Conservation (phyloP, 2,113 vertebrate species). For the Ochotona princeps region DNA sequence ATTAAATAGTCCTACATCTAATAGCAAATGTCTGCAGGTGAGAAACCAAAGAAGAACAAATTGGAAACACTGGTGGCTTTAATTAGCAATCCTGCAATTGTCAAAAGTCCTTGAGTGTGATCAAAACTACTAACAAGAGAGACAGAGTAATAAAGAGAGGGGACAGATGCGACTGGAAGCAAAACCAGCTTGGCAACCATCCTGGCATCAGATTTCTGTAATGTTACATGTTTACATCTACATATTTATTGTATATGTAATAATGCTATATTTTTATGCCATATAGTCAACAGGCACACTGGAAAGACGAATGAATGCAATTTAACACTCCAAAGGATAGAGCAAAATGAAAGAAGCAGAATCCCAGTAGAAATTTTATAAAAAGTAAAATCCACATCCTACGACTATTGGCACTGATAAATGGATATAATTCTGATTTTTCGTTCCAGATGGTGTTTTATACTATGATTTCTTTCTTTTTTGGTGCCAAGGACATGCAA, state of each 20-base stretch:
- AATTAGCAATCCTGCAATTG: conserved; percentile 48
- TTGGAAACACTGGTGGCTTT: conserved; percentile 21
- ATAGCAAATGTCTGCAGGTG: conserved; percentile 47
- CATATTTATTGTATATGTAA: not conserved
- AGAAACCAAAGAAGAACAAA: conserved; percentile 49
- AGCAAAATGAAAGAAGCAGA: not conserved
- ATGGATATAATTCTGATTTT: not conserved
- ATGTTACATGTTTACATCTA: not conserved
- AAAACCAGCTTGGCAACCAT: not conserved
- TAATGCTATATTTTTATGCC: not conserved
- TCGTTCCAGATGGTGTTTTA: not conserved
- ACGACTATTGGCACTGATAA: not conserved
- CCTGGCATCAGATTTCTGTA: not conserved
- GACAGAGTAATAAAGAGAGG: not conserved
- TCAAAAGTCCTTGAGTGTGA: conserved; percentile 33
- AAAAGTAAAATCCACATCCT: not conserved
- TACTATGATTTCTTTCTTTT: not conserved
- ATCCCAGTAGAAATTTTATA: not conserved
- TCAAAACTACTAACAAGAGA: conserved; percentile 16
- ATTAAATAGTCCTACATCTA: conserved; percentile 42
- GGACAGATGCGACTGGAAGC: not conserved
- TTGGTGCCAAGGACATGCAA: not conserved
- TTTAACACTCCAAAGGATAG: not conserved
- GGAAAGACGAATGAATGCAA: conserved; percentile 22
- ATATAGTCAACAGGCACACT: not conserved